A percentile compares a stretch with the other conserved stretches of the same genome.
Conservation (phyloP, 2,113 vertebrate genomes). For the Larimichthys crocea region DNA sequence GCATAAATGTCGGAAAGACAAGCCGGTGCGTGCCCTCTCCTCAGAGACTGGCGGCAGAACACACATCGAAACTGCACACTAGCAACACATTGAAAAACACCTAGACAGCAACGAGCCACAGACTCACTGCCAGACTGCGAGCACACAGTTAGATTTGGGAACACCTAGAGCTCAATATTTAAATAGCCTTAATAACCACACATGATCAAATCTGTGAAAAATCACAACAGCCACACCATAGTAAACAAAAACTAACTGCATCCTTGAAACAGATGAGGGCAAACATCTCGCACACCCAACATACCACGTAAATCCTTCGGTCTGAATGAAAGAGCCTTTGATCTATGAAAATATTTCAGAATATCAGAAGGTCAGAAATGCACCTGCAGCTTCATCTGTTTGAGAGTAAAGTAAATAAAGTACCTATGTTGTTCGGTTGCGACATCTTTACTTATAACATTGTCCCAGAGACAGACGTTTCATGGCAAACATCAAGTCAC, state of each 20-base stretch:
- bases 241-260: neutral
- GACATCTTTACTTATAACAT: too few relatives aligned
- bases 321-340: neutral
- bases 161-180: neutral
- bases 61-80: conserved; percentile 4
- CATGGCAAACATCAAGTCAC: neutral
- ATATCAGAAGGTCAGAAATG: neutral
- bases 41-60: neutral
- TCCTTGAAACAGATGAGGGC: neutral
- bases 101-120: neutral
- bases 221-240: neutral
- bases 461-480: neutral
- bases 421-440: neutral
- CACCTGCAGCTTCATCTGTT: neutral
- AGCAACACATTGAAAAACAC: conserved; percentile 26
- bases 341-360: neutral
- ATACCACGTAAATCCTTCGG: conserved; percentile 3
- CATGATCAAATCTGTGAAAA: neutral
- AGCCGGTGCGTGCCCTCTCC: conserved; percentile 44
- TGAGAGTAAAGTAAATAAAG: neutral
- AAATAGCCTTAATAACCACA: neutral
- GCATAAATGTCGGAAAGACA: conserved; percentile 46
- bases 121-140: neutral
- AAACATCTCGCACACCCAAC: neutral
- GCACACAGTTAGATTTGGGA: neutral